Percentiles rank a stretch among this genome's conserved stretches.
phyloP scores from a whole-genome alignment of 2,797 vertebrate species.

The Acanthis flammea region DNA sequence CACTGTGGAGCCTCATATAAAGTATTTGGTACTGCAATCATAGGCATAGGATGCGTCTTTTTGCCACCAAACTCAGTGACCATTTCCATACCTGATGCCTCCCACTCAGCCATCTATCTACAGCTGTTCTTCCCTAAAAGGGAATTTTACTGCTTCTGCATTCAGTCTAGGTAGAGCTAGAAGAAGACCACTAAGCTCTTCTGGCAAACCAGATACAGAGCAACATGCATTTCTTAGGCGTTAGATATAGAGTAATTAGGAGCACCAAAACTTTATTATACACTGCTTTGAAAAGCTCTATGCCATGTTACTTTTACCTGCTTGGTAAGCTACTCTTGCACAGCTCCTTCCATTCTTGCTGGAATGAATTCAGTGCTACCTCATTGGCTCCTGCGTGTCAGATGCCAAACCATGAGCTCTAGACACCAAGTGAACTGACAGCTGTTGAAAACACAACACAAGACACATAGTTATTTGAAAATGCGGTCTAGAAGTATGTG shows the following conservation, averaged over 20 bases:
- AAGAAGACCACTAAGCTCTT: not conserved
- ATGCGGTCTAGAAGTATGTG: not conserved
- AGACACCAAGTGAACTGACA: not conserved
- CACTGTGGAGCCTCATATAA: not conserved
- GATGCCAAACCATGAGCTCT: not conserved
- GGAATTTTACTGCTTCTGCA: not conserved
- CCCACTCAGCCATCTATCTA: not conserved
- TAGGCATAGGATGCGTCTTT: not conserved
- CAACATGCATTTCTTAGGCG: not conserved
- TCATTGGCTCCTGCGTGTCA: not conserved
- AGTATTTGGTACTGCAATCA: not conserved
- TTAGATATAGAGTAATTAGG: not conserved
- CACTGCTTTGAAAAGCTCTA: not conserved
- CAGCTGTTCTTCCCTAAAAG: not conserved
- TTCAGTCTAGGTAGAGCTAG: not conserved
- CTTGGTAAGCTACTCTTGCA: not conserved
- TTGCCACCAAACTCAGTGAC: not conserved
- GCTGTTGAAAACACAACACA: not conserved
- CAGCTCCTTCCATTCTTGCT: not conserved
- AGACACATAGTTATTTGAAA: not conserved
- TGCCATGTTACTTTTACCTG: accelerated
- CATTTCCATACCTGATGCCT: not conserved
- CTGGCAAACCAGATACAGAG: not conserved
- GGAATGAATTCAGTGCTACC: not conserved
- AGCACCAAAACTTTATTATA: not conserved